Evolutionary conservation across 2,888 invertebrate species (phyloP).

Genomic region (Andrena marginata): DNA sequence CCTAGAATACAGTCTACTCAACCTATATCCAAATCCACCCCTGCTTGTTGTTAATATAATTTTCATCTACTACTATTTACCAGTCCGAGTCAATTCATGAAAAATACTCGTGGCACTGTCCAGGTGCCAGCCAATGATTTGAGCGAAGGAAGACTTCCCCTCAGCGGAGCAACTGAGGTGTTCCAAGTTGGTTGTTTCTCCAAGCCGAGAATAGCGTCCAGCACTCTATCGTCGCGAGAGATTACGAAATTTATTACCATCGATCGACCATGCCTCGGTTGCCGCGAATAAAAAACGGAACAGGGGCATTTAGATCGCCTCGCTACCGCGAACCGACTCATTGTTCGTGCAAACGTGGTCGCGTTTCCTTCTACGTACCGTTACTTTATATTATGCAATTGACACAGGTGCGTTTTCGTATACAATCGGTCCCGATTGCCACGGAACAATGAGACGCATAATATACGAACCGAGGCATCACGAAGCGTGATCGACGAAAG

Average conservation of each 20-base stretch:
- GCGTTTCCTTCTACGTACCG: slow-evolving; percentile 43
- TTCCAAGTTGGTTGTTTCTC: too few species aligned
- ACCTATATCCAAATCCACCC: too few species aligned
- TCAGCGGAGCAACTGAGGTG: too few species aligned
- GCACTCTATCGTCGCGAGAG: slow-evolving; percentile 1
- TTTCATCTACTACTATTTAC: too few species aligned
- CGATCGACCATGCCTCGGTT: slow-evolving; percentile 45
- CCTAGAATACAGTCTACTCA: too few species aligned
- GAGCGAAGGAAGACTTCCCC: too few species aligned
- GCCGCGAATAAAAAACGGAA: slow-evolving; percentile 64
- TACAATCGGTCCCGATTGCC: slow-evolving; percentile 34
- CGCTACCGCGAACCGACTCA: slow-evolving; percentile 46
- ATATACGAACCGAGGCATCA: slow-evolving; percentile 13
- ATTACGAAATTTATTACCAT: slow-evolving; percentile 59
- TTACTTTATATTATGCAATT: slow-evolving; percentile 59
- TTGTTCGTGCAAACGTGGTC: slow-evolving; percentile 43
- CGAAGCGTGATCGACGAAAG: slow-evolving; percentile 1
- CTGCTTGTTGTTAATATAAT: too few species aligned
- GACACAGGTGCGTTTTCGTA: slow-evolving; percentile 58
- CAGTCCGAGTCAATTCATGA: too few species aligned
- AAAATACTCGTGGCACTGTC: too few species aligned
- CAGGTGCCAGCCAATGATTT: too few species aligned
- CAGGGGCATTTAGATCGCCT: slow-evolving; percentile 49
- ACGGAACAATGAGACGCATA: slow-evolving; percentile 42
- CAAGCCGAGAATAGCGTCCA: neutral